Evolutionary conservation across 2,113 vertebrate genomes (phyloP), one percentile per base, ranked within the genome.

Genomic region (Equus przewalskii): DNA sequence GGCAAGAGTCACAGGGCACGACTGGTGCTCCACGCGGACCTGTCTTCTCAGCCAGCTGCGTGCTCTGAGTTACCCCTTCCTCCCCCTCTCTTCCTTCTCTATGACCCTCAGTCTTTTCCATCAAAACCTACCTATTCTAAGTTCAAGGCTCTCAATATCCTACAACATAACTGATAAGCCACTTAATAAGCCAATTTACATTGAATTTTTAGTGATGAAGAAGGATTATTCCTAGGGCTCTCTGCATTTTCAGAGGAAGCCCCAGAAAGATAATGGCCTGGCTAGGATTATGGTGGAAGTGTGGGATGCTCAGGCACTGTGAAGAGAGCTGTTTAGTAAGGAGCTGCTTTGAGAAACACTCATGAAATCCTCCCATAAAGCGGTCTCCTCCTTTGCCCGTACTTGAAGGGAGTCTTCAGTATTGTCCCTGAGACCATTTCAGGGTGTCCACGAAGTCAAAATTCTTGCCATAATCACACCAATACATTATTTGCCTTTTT

Each of bases 1-100:
- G 3, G 26, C 58, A 64, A 56, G 6, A 33, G 36, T n/a, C n/a
- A 18, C 1, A 7, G 16, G 49, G 28, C 30, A 41, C 51, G 28
- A 3, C 10, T 26, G 7, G 30, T 1, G 0, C 0, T 64, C 9
- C 49, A 51, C 13, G 1, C 0, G 0, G 3, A 8, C 4, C 26
- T 3, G 0, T 58, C 5, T 36, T 88, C 41, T 90, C 46, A 15
- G n/a, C 58, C n/a, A 78, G 12, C 2, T 10, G 1, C 19, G 0
- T 21, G 10, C 46, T 85, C 36, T 26, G 4, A 64, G 30, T n/a
- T 4, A 36, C 2, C 10, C 28, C 16, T 41, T 44, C 30, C 12
- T 46, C 33, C 3, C 24, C 24, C 24, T 67, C 15, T 79, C n/a
- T 92, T 36, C 33, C 56, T 64, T 69, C 60, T 90, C 24, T 90